phyloP scores from a whole-genome alignment of 2,113 vertebrate species.

The Pipra filicauda region DNA sequence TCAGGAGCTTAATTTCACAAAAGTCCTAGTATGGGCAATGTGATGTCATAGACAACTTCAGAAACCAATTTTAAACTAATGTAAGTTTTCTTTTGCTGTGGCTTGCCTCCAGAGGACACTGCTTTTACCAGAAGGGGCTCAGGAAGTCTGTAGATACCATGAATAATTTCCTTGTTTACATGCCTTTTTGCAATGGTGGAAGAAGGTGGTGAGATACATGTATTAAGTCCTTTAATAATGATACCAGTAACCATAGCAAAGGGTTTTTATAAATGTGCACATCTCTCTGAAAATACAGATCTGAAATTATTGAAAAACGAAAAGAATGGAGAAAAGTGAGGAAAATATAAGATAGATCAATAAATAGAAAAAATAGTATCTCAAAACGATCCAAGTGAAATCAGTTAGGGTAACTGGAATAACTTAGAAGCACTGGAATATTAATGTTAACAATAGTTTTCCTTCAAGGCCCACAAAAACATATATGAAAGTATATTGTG shows the following conservation, averaged over 20 bases:
- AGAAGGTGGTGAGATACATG: not conserved
- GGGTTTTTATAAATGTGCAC: not conserved
- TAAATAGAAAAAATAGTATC: not conserved
- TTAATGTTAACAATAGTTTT: slow-evolving; percentile 11
- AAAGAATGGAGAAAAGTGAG: not conserved
- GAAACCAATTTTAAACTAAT: not conserved
- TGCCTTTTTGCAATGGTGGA: not conserved
- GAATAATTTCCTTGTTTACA: not conserved
- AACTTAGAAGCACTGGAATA: not conserved
- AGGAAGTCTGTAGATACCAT: not conserved
- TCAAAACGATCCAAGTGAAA: not conserved
- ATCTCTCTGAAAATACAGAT: not conserved
- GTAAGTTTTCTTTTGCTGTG: not conserved
- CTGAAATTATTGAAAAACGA: not conserved
- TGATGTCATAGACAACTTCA: not conserved
- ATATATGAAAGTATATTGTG: not conserved
- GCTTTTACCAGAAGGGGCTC: not conserved
- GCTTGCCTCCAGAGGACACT: not conserved
- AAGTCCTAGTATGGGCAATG: not conserved
- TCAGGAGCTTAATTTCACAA: not conserved
- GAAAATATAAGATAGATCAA: not conserved
- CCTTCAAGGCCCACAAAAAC: not conserved
- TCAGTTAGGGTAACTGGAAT: not conserved
- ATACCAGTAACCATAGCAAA: not conserved
- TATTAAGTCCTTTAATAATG: not conserved